A percentile compares a stretch with the other conserved stretches of the same genome.
These are phyloP conservation scores for Polydrusus pterygomalis DNA, from an alignment of 2,888 invertebrate genomes.

Conservation along the genomic window DNA sequence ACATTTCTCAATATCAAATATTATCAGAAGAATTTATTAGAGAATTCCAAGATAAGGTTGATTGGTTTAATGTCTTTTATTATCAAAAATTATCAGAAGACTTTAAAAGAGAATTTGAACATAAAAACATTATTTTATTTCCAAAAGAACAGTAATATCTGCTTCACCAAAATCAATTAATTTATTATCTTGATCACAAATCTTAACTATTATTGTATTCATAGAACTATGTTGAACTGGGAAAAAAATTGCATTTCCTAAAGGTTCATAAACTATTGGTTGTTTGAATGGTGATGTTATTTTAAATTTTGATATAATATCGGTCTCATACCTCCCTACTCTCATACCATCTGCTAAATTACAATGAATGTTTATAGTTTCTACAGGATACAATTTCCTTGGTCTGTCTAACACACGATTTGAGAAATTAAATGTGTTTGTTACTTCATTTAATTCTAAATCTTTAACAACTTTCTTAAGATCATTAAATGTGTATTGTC, in stretches of 20 bases:
- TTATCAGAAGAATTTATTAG: too few relatives aligned
- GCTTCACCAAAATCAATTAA: conserved; percentile 3
- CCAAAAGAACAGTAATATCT: background rate
- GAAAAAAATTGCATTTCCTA: background rate
- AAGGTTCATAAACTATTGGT: conserved; percentile 6
- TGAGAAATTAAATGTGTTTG: background rate
- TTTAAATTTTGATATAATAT: conserved; percentile 6
- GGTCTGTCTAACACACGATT: conserved; percentile 2
- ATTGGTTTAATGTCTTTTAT: background rate
- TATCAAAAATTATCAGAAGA: background rate
- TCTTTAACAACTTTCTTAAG: conserved; percentile 2
- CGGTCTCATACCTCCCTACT: background rate
- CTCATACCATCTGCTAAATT: conserved; percentile 5
- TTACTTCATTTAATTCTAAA: conserved; percentile 10
- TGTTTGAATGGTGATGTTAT: conserved; percentile 1
- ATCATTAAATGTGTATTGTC: background rate
- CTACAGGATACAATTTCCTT: conserved; percentile 1
- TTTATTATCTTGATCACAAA: conserved; percentile 9
- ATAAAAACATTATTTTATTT: background rate
- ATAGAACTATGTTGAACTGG: background rate
- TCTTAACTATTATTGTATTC: background rate
- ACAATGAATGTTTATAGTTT: conserved; percentile 12
- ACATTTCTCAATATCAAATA: background rate
- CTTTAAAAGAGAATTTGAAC: background rate
- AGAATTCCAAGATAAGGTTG: background rate